Base-by-base conservation (phyloP, 2,797 vertebrate genomes). In the Epinephelus malabaricus region DNA sequence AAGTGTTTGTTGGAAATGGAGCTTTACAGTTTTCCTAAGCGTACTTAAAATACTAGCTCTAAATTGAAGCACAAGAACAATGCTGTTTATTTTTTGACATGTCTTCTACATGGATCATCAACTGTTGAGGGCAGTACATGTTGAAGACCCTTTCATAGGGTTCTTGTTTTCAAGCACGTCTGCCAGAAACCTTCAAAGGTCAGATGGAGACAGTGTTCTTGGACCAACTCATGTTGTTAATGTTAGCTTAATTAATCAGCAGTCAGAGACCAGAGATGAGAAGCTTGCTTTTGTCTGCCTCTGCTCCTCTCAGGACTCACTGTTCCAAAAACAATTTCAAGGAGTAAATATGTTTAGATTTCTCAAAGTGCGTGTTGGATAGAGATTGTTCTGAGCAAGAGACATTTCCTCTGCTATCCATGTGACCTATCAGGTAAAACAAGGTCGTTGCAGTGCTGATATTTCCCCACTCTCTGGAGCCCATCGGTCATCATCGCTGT, bases 401-500 rank as follows among this genome's bases (percentile, higher is more conserved):
- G 11, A 53, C 45, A 12, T 74, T 76, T 65, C 67, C 64, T 79
- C 45, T 30, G 34, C 50, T 75, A 27, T 70, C 70, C 64, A 18
- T 83, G 79, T 89, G 84, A 85, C 77, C 79, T 56, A 77, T 91
- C 74, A 76, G 71, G 91, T 90, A 79, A 90, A 91, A 89, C 91
- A 94, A 94, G 94, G 94, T 94, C 91, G 90, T 58, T 51, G 77
- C 78, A 72, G 69, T 11, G 64, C 85, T 78, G 86, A 82, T 79
- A 77, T 34, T 64, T 82, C 79, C 27, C 60, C 59, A 43, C 80
- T 85, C 79, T 83, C 80, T 8, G 12, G 69, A 88, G 69, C 84
- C 88, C 89, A 94, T 94, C 87, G 64, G 88, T 94, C 92, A 89
- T 92, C 83, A 89, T 89, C 69, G 73, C 73, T 38, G 66, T 54